Evolutionary conservation across 2,797 vertebrate species (phyloP).

Genomic region (Xyrichtys novacula): DNA sequence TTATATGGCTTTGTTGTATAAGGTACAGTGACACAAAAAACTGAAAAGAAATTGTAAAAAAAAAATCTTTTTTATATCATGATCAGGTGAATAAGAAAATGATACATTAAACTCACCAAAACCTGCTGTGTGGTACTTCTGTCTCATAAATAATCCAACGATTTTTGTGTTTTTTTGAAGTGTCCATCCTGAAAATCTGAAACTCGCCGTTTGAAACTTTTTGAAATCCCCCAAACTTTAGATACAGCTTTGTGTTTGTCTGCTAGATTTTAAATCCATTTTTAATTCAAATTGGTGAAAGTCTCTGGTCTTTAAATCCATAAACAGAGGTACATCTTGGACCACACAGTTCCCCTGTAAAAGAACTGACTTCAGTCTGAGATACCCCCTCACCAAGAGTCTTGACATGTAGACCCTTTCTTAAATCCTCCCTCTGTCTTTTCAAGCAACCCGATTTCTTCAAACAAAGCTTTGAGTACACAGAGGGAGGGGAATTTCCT

Average conservation of each 20-base stretch:
- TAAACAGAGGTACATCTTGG: not conserved
- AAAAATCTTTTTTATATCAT: not conserved
- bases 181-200: conserved; percentile 49
- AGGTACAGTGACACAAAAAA: too few relatives aligned
- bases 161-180: conserved; percentile 35
- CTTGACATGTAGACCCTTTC: conserved; percentile 39
- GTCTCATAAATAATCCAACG: conserved; percentile 75
- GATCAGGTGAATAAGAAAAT: conserved; percentile 1
- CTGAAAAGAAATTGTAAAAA: too few relatives aligned
- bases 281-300: not conserved
- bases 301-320: not conserved
- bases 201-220: not conserved
- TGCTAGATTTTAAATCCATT: too few relatives aligned
- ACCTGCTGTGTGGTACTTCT: conserved; percentile 69
- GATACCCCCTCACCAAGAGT: conserved; percentile 9
- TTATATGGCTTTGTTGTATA: too few relatives aligned
- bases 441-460: conserved; percentile 46
- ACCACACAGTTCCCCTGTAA: not conserved
- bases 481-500: too few relatives aligned
- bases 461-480: conserved; percentile 43
- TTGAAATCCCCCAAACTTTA: conserved; percentile 14
- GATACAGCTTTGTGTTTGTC: not conserved
- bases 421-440: conserved; percentile 44
- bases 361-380: conserved; percentile 6
- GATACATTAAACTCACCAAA: conserved; percentile 68